These are phyloP conservation scores for Bursaphelenchus mucronatus DNA, from an alignment of 1,140 invertebrate genomes.

Conservation along the genomic window DNA sequence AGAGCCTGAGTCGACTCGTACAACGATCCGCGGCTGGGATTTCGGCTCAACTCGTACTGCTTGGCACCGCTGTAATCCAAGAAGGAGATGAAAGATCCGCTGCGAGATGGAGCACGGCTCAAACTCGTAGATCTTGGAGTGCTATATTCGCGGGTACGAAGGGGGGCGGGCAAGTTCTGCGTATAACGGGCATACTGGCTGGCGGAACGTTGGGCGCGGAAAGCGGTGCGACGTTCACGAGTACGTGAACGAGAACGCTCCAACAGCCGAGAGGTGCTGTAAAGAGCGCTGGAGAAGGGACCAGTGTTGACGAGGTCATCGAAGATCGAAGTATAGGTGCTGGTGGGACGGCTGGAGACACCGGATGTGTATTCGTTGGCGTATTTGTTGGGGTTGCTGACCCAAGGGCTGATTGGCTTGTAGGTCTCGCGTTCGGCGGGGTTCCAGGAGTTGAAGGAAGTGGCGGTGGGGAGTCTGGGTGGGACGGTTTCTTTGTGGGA, in stretches of 20 bases:
- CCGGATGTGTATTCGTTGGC: constrained; percentile 52
- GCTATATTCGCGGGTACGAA: constrained; percentile 55
- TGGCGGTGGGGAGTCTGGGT: constrained; percentile 46
- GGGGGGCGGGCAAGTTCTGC: constrained; percentile 51
- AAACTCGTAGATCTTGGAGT: constrained; percentile 51
- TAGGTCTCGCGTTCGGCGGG: constrained; percentile 52
- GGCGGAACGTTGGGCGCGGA: constrained; percentile 52
- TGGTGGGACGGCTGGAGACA: constrained; percentile 33
- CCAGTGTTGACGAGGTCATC: constrained; percentile 56
- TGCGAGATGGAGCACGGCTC: constrained; percentile 51
- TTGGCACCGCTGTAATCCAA: constrained; percentile 56
- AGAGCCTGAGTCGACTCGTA: constrained; percentile 50
- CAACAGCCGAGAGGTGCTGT: constrained; percentile 52
- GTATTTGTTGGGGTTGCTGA: constrained; percentile 51
- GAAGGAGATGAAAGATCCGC: constrained; percentile 58
- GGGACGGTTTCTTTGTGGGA: constrained; percentile 46
- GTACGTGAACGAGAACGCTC: constrained; percentile 59
- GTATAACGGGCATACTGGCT: constrained; percentile 44
- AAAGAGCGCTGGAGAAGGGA: constrained; percentile 53
- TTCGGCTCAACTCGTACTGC: constrained; percentile 54
- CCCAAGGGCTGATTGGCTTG: constrained; percentile 57
- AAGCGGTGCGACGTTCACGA: constrained; percentile 56
- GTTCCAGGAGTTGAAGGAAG: constrained; percentile 55
- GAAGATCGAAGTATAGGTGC: constrained; percentile 54
- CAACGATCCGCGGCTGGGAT: constrained; percentile 49